Percentiles rank a stretch among this genome's conserved stretches.
Evolutionary conservation across 2,888 invertebrate species (phyloP).

Genomic region (Clistopyga incitator): DNA sequence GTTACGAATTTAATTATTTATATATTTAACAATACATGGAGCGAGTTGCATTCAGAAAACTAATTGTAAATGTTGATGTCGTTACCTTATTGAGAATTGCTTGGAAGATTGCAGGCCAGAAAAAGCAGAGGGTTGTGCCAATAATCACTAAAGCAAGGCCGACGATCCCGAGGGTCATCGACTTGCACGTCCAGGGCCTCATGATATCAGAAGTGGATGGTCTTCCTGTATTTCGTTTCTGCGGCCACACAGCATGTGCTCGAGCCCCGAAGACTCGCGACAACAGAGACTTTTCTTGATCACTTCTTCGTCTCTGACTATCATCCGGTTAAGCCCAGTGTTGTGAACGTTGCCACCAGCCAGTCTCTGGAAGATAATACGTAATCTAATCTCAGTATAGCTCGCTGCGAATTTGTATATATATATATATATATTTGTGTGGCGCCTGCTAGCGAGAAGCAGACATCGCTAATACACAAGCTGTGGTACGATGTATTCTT

Average conservation of each 20-base stretch:
- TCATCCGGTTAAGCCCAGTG: slow-evolving; percentile 14
- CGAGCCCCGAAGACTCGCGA: slow-evolving; percentile 19
- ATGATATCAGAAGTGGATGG: slow-evolving; percentile 69
- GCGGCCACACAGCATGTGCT: slow-evolving; percentile 61
- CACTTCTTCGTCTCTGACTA: slow-evolving; percentile 7
- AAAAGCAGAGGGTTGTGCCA: slow-evolving; percentile 74
- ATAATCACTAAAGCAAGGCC: slow-evolving; percentile 74
- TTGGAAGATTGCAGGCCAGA: slow-evolving; percentile 75
- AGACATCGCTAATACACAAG: background rate
- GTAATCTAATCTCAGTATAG: slow-evolving; percentile 46
- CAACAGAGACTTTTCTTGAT: slow-evolving; percentile 1
- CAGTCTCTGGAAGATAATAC: slow-evolving; percentile 51
- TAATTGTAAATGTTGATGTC: background rate
- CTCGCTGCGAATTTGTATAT: background rate
- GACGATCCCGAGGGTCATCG: slow-evolving; percentile 73
- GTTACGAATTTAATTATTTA: too few species aligned
- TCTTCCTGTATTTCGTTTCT: slow-evolving; percentile 21
- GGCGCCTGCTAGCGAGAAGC: background rate
- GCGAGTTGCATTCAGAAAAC: background rate
- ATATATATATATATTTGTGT: background rate
- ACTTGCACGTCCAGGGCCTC: slow-evolving; percentile 80
- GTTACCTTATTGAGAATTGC: slow-evolving; percentile 76
- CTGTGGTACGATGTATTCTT: background rate
- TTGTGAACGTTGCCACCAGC: background rate
- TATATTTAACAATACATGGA: too few species aligned